These are phyloP conservation scores for Scalopus aquaticus DNA, from an alignment of 2,113 vertebrate species.

Conservation along the genomic window DNA sequence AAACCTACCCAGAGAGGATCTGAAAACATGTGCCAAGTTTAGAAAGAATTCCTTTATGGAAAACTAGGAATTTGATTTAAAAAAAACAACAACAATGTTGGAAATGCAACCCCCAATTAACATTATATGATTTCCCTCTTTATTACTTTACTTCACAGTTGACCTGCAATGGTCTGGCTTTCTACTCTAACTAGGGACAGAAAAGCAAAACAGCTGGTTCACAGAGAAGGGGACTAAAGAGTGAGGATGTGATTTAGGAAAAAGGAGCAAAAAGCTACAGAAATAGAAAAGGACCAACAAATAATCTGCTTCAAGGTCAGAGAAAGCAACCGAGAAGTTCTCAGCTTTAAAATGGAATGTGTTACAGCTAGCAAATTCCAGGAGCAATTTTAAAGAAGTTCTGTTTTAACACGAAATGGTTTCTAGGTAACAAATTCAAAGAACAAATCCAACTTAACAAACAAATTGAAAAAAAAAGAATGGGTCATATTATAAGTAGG, in stretches of 20 bases:
- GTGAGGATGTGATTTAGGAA: background rate
- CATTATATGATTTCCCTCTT: background rate
- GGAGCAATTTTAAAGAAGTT: background rate
- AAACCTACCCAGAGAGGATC: background rate
- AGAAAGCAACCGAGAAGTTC: background rate
- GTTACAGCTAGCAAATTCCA: background rate
- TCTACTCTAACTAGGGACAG: background rate
- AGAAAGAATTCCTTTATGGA: constrained; percentile 2
- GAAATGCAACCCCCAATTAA: constrained; percentile 12
- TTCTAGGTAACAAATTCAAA: constrained; percentile 12
- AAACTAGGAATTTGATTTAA: constrained; percentile 49
- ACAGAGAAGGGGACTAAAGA: background rate
- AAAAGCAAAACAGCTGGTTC: background rate
- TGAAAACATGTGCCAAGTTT: background rate
- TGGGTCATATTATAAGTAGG: too few species aligned
- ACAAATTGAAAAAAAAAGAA: too few species aligned
- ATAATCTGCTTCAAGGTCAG: background rate
- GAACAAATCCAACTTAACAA: background rate
- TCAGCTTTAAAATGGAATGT: background rate
- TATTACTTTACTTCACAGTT: constrained; percentile 28
- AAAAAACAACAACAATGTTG: background rate
- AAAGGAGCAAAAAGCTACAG: background rate
- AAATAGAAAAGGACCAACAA: background rate
- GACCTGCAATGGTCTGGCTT: background rate
- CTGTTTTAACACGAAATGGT: background rate